Base-by-base conservation (phyloP, 2,888 invertebrate species). In the Synanthedon tipuliformis region DNA sequence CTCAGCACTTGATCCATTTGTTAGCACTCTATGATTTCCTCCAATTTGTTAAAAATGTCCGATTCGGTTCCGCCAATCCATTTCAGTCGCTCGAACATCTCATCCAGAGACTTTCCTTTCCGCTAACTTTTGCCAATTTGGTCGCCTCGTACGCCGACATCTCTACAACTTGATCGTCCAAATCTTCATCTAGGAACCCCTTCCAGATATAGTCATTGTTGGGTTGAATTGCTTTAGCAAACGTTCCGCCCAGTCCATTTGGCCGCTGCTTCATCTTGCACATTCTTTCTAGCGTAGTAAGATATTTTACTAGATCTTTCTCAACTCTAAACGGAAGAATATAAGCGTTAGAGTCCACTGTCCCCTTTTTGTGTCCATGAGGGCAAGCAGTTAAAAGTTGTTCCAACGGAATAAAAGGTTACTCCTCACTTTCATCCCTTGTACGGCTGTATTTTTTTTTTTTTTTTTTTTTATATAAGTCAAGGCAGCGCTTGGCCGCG, bases 21-120 rank as follows among this genome's bases (percentile, higher is more conserved):
- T n/a, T n/a, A n/a, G n/a, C n/a, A n/a, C n/a, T 99, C 99, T 0
- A 99, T 97, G 51, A 98, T 97, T 64, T 93, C 91, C 82, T 99
- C 99, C 48, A 99, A 84, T 49, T 95, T 93, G 80, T 99, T 99
- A 86, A 99, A 99, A 96, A 99, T 98, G 0, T 94, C 94, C 0
- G 99, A 99, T 76, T 99, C 99, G 0, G 96, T 95, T n/a, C 96
- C 96, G 8, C 93, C 95, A 5, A 89, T 72, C 96, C 96, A 96
- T 56, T 83, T 78, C 1, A 92, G 88, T 51, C 89, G 88, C 48
- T 90, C 81, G 68, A 95, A 95, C 84, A 95, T 90, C 48, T 93
- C 92, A 0, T 89, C 79, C 0, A 92, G 64, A 0, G 73, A 67
- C 65, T 91, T 92, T 0, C 92, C 65, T 91, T 92, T 0, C 92